Base-by-base conservation (phyloP, 2,113 vertebrate genomes). In the Eleginops maclovinus region DNA sequence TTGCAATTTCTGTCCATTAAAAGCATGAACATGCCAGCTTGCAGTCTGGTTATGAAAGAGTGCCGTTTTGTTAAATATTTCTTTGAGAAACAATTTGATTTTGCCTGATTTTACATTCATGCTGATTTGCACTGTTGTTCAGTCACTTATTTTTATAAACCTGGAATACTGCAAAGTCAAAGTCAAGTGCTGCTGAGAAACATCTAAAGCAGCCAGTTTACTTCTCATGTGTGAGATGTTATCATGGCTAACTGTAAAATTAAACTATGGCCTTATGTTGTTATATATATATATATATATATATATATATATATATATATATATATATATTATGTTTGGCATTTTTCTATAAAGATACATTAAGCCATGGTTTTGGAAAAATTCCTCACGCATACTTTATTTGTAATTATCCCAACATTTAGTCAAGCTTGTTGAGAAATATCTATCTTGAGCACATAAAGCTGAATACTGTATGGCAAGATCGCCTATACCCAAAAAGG, bases 121-220 rank as follows among this genome's bases (percentile, higher is more conserved):
- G 12, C 15, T 40, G n/a, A 19, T 74, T 60, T 60, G 11, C 17
- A 12, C 36, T 3, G 4, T 44, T 13, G 19, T n/a, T 60, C 7
- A 12, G 10, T 13, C n/a, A 15, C n/a, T 44, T 44, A n/a, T 61
- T 15, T 8, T 22, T 2, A 16, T 3, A 24, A 40, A 44, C 19
- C 58, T 60, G 17, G 31, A 60, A 11, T 60, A 36, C 31, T 40
- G 10, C 15, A 14, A 15, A 31, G 55, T 60, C n/a, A n/a, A 14
- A 56, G 58, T 60, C 17, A 60, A 16, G 28, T 60, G 60, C 21
- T 44, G 8, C 60, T 44, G 40, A 44, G 21, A 44, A 62, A 62
- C 14, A 44, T 44, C 1, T 4, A 44, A 62, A 43, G n/a, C 13
- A 44, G 9, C 36, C 59, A 41, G 9, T 19, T 60, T 60, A 60